phyloP scores from a whole-genome alignment of 2,113 vertebrate genomes.

The Tichodroma muraria region DNA sequence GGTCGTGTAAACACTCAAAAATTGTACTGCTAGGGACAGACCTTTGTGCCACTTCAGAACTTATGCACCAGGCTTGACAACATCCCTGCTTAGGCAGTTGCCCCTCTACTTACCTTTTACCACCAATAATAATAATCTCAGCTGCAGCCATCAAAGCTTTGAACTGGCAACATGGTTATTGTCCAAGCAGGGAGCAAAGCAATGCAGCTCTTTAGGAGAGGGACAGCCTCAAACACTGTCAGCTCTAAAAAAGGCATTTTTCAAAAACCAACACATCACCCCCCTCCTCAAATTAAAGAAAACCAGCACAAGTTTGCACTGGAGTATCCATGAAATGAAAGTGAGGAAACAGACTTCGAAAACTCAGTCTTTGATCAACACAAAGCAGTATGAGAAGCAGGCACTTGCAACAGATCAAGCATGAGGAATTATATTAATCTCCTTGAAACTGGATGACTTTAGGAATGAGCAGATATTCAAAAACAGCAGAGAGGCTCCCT shows the following conservation, averaged over 20 bases:
- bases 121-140: neutral
- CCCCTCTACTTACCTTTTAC: neutral
- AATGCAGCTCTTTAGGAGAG: neutral
- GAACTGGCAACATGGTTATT: neutral
- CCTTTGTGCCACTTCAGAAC: neutral
- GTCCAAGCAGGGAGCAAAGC: neutral
- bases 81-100: neutral
- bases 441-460: neutral
- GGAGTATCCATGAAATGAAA: neutral
- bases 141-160: neutral
- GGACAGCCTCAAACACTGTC: neutral
- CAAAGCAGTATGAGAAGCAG: neutral
- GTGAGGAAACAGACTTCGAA: neutral
- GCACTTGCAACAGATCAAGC: neutral
- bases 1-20: neutral
- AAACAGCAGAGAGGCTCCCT: neutral
- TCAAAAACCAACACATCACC: neutral
- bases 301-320: neutral
- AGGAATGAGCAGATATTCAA: neutral
- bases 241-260: neutral
- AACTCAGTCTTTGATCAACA: neutral
- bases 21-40: neutral
- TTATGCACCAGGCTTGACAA: neutral
- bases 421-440: neutral
- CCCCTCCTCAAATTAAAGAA: neutral